Base-by-base conservation (phyloP, 2,888 invertebrate species). In the Oxyteleia sp. region DNA sequence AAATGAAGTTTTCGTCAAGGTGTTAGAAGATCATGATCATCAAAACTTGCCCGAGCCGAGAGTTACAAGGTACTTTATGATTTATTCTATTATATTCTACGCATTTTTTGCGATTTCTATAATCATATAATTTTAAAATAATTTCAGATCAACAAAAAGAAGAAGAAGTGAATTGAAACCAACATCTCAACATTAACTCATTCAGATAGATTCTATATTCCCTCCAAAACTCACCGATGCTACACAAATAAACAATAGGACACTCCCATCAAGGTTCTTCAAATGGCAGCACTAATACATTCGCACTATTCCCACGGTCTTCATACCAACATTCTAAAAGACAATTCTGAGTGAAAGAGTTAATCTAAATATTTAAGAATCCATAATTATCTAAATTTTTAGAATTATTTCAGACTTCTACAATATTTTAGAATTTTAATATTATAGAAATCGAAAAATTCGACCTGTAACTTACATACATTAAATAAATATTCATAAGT, bases 31-130 rank as follows among this genome's bases (percentile, higher is more conserved):
- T 26, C 47, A 45, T 43, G 32, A 45, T 38, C 4, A 32, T 32
- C 4, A n/a, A 4, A 38, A 38, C 32, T 23, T 61, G 23, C 15
- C 26, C 10, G 61, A 45, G 29, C 29, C 45, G 29, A 61, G 45
- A 61, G 29, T 61, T 61, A 61, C 43, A 43, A 61, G 61, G 61
- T 61, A 45, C 45, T 29, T 61, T 29, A 45, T 61, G 15, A 29
- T 61, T 0, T 53, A 2, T 7, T 53, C 4, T 53, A 3, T 29
- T 53, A 29, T 2, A 29, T 15, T 53, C 5, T 53, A 29, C 26
- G 29, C 53, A 53, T 20, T 5, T 43, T 5, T 18, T 5, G 7
- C 16, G 7, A 16, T 5, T 43, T 41, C 15, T 41, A 41, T 41
- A 45, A 45, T 10, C 18, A 18, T 45, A 45, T 7, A 45, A 45